Percentiles rank a stretch among this genome's conserved stretches.
Conservation (phyloP, 2,888 invertebrate genomes). For the Agrochola lota region DNA sequence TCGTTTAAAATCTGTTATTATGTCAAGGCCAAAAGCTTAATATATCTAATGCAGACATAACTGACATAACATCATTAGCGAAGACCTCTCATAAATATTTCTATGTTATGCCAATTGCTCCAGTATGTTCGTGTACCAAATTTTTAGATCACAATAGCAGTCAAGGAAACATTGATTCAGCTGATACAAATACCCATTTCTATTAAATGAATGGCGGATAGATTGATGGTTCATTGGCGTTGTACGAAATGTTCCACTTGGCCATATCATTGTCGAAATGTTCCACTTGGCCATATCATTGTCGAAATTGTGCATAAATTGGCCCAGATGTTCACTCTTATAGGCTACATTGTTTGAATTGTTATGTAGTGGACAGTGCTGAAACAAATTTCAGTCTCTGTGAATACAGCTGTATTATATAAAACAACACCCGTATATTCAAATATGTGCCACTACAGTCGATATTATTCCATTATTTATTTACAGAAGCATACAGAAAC, state of each 20-base stretch:
- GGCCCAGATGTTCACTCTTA: conserved; percentile 61
- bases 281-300: conserved; percentile 72
- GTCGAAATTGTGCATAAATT: conserved; percentile 69
- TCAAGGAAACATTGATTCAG: conserved; percentile 66
- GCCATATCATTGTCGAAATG: conserved; percentile 71
- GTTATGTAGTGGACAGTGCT: conserved; percentile 44
- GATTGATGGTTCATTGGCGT: conserved; percentile 80
- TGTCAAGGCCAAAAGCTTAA: conserved; percentile 40
- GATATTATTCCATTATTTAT: conserved; percentile 28
- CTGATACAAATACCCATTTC: conserved; percentile 61
- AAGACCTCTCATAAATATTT: conserved; percentile 38
- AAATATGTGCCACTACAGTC: background rate
- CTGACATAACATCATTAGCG: conserved; percentile 31
- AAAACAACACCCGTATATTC: conserved; percentile 17
- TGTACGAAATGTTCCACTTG: conserved; percentile 74
- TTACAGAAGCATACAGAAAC: conserved; percentile 53
- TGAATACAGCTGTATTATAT: conserved; percentile 29
- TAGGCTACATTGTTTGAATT: conserved; percentile 56
- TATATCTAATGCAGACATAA: conserved; percentile 15
- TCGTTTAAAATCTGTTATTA: conserved; percentile 37
- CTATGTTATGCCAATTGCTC: conserved; percentile 34
- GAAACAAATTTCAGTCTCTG: conserved; percentile 45
- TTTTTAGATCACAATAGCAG: conserved; percentile 57
- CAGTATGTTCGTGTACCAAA: conserved; percentile 26
- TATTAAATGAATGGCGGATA: conserved; percentile 75